Evolutionary conservation across 2,888 invertebrate species (phyloP), one percentile per base, ranked within the genome.

Genomic region (Lasioglossum leucozonium): DNA sequence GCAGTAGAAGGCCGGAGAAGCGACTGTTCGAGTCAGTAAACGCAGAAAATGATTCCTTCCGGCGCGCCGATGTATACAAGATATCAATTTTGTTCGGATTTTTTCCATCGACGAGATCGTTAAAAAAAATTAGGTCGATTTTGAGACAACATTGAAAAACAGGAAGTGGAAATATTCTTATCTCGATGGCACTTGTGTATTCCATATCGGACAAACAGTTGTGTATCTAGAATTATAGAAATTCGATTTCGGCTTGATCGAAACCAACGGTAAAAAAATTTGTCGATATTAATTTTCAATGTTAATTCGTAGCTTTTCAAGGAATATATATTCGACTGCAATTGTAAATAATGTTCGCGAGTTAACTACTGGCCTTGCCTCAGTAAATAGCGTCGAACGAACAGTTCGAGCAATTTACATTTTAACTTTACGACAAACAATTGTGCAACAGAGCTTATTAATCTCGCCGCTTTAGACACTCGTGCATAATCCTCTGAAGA

Each of bases 371-470:
- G 62, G 30, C 30, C 62, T 62, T 62, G 30, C 30, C 62, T 62
- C 62, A 62, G 30, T 62, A 62, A 62, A 30, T 18, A 62, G 62
- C 30, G 26, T 30, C 62, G 62, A 62, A 62, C 62, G 62, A 62
- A 62, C 62, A 30, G 16, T 62, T 62, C 30, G 62, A 51, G 69
- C n/a, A 71, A 75, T 72, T 80, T 72, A 78, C 47, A 78, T 78
- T 65, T 76, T 81, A 78, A 77, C 37, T 67, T 47, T 51, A 78
- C 51, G 51, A 22, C 65, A 40, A 77, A 67, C 47, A 73, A 71
- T 86, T 82, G 81, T 62, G 81, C 86, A 86, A 86, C 65, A 44
- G 34, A 67, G 74, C 13, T 16, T 69, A 77, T 77, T 79, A 77
- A 81, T 75, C 72, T 51, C 5, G 47, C 4, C 44, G 80, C 58